Evolutionary conservation across 1,140 invertebrate species (phyloP).

Genomic region (Stenopsyche tienmushanensis): DNA sequence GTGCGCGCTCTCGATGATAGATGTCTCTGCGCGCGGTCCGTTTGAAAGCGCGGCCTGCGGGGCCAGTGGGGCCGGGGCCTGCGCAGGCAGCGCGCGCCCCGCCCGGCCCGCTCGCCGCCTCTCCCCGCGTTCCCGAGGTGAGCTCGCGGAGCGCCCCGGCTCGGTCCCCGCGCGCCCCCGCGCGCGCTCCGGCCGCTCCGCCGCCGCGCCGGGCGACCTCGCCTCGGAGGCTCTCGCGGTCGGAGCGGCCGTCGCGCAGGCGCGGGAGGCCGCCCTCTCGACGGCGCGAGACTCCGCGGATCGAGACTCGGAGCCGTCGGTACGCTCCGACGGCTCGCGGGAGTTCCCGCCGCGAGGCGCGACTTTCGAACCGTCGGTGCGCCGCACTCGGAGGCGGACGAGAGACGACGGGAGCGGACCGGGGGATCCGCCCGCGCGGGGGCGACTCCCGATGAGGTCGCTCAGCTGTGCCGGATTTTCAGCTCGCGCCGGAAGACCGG

Average conservation of each 20-base stretch:
- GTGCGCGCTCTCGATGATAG: not conserved
- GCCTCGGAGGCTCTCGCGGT: not conserved
- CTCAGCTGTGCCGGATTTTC: not conserved
- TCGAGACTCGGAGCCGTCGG: not conserved
- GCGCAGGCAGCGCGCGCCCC: not conserved
- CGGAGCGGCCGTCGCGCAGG: not conserved
- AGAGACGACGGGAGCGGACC: not conserved
- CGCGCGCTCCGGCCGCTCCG: too few species aligned
- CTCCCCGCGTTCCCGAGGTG: too few species aligned
- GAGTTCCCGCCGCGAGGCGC: too few species aligned
- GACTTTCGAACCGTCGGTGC: not conserved
- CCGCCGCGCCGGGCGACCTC: not conserved
- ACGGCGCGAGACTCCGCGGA: not conserved
- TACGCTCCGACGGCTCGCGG: not conserved
- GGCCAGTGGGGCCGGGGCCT: not conserved
- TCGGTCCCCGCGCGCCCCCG: not conserved
- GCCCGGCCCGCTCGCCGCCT: not conserved
- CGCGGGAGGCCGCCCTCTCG: not conserved
- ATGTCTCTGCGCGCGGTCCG: not conserved
- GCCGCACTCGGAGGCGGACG: not conserved
- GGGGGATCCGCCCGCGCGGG: too few species aligned
- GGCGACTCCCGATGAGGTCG: not conserved
- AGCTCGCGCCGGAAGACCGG: constrained; percentile 27
- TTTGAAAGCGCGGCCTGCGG: not conserved
- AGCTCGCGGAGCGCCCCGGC: too few species aligned